Conservation (phyloP, 2,113 vertebrate species). For the Trichechus manatus region DNA sequence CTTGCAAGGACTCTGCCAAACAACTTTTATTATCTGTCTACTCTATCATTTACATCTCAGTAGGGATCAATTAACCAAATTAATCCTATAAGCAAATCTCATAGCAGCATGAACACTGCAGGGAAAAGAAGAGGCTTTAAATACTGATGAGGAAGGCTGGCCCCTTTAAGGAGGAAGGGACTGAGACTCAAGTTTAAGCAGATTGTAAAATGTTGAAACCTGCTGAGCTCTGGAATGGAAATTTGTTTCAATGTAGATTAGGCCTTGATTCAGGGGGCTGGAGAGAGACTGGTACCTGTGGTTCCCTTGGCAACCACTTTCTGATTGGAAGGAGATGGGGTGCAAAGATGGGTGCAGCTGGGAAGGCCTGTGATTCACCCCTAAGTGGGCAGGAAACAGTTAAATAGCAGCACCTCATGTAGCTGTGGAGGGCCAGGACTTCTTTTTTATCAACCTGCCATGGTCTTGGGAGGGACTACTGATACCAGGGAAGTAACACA, state of each 20-base stretch:
- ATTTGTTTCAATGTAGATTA: conserved; percentile 76
- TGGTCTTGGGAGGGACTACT: neutral
- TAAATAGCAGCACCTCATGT: conserved; percentile 10
- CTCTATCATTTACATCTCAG: conserved; percentile 51
- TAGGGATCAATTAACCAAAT: conserved; percentile 63
- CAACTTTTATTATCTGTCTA: conserved; percentile 29
- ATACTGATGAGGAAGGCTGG: neutral
- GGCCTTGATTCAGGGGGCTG: conserved; percentile 58
- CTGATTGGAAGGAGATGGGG: conserved; percentile 65
- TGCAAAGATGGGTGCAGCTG: neutral
- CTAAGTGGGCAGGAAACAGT: conserved; percentile 46
- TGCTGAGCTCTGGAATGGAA: conserved; percentile 60
- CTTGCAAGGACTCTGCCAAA: neutral
- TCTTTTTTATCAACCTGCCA: conserved; percentile 28
- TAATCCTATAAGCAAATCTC: conserved; percentile 59
- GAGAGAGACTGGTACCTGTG: conserved; percentile 61
- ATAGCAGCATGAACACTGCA: neutral
- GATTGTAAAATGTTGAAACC: conserved; percentile 63
- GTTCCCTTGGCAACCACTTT: conserved; percentile 78
- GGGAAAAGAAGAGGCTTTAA: conserved; percentile 23
- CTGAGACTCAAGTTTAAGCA: conserved; percentile 32
- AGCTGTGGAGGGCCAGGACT: neutral
- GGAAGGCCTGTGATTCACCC: conserved; percentile 30
- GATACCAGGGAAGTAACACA: neutral
- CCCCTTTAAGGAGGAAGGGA: conserved; percentile 51